Percentiles rank a stretch among this genome's conserved stretches.
These are phyloP conservation scores for Armadillidium nasatum DNA, from an alignment of 1,140 invertebrate species.

Conservation along the genomic window DNA sequence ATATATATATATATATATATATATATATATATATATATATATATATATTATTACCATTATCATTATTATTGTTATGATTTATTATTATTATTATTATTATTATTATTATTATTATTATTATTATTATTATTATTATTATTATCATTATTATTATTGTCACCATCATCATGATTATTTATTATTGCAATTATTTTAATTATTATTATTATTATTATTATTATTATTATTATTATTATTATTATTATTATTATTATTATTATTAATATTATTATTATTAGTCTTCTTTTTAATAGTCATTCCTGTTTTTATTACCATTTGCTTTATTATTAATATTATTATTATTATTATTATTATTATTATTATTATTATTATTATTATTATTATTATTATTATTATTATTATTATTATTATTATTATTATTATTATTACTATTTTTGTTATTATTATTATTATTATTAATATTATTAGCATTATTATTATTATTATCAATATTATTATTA, in stretches of 20 bases:
- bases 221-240: neutral
- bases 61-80: neutral
- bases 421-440: no score
- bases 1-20: no score
- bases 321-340: no score
- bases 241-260: slow-evolving; percentile 3
- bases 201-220: neutral
- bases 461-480: no score
- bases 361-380: no score
- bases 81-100: neutral
- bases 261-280: neutral
- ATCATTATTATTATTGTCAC: neutral
- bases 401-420: neutral
- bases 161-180: no score
- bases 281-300: no score
- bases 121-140: neutral
- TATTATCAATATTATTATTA: neutral
- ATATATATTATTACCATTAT: no score
- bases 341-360: no score
- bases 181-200: neutral
- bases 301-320: no score
- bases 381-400: neutral
- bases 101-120: neutral
- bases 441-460: no score
- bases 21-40: no score